phyloP scores from a whole-genome alignment of 2,113 vertebrate species.

The Ascaphus truei region DNA sequence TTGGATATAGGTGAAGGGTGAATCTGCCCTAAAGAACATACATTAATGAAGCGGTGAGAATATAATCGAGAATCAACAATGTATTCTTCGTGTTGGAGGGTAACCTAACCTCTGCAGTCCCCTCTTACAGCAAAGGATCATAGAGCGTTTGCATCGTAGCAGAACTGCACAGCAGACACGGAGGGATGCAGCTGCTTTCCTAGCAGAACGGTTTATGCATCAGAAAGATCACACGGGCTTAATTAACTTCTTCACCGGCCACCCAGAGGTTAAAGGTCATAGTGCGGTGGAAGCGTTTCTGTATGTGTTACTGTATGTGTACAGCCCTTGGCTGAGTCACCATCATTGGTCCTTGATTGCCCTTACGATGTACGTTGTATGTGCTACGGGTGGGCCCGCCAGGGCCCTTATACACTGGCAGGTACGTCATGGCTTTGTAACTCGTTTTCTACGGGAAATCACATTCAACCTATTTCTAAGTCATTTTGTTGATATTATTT shows the following conservation, averaged over 20 bases:
- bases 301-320: not conserved
- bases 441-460: too few relatives aligned
- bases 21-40: not conserved
- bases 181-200: slow-evolving; percentile 25
- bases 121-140: slow-evolving; percentile 5
- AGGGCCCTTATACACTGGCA: too few relatives aligned
- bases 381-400: too few relatives aligned
- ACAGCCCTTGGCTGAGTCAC: not conserved
- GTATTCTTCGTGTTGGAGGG: not conserved
- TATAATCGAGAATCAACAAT: not conserved
- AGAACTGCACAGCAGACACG: slow-evolving; percentile 3
- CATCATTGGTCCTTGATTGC: too few relatives aligned
- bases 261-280: slow-evolving; percentile 12
- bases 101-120: not conserved
- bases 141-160: slow-evolving; percentile 7
- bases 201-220: slow-evolving; percentile 23
- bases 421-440: too few relatives aligned
- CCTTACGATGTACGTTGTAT: too few relatives aligned
- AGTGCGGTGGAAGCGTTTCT: too few relatives aligned
- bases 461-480: too few relatives aligned
- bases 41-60: not conserved
- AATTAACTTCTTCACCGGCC: slow-evolving; percentile 12
- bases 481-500: too few relatives aligned
- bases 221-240: slow-evolving; percentile 21
- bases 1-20: not conserved